A percentile compares a stretch with the other conserved stretches of the same genome.
phyloP scores from a whole-genome alignment of 2,113 vertebrate species.

The Dasypus novemcinctus region DNA sequence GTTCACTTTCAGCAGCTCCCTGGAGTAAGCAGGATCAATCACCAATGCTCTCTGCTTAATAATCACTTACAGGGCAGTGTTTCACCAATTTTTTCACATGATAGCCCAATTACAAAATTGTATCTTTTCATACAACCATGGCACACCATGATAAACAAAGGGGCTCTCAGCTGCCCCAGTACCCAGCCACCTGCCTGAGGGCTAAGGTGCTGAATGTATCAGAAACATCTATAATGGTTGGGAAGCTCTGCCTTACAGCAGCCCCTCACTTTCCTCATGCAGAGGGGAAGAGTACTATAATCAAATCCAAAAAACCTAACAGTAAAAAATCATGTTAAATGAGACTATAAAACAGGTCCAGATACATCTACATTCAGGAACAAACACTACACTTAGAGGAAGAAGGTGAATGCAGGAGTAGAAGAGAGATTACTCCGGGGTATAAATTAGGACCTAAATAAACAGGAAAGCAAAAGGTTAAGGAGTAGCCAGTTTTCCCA shows the following conservation, averaged over 20 bases:
- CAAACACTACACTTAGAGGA: not conserved
- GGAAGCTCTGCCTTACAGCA: not conserved
- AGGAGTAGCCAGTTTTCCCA: not conserved
- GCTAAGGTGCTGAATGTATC: not conserved
- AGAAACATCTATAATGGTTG: not conserved
- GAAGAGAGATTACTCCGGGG: not conserved
- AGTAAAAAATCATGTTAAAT: not conserved
- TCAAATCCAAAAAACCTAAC: not conserved
- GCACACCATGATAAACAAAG: not conserved
- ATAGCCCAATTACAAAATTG: not conserved
- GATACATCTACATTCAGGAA: not conserved
- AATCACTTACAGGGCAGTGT: not conserved
- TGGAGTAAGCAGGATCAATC: not conserved
- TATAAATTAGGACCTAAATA: slow-evolving; percentile 14
- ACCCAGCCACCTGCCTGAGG: not conserved
- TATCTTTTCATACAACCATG: not conserved
- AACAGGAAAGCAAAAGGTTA: not conserved
- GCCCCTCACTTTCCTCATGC: not conserved
- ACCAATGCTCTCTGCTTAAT: not conserved
- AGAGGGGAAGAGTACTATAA: not conserved
- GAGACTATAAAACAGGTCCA: not conserved
- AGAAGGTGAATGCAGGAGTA: not conserved
- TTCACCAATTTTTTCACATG: not conserved
- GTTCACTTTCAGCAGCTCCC: not conserved
- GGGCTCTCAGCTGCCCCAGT: not conserved